Base-by-base conservation (phyloP, 2,113 vertebrate species). In the Chloroceryle aenea region DNA sequence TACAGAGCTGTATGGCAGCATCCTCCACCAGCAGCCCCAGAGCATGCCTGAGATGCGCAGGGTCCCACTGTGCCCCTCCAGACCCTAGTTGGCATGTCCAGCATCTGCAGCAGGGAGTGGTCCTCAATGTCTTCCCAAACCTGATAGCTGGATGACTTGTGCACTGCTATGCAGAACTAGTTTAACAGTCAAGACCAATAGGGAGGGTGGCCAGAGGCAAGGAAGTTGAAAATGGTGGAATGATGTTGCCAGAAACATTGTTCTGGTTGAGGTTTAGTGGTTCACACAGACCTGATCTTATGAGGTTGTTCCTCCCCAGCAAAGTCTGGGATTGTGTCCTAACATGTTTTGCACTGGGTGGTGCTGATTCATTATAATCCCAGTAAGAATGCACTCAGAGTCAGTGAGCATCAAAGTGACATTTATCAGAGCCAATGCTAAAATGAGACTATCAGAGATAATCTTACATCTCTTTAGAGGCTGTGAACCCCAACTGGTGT, bases 31-130 rank as follows among this genome's bases (percentile, higher is more conserved):
- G 32, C 61, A 58, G 45, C 9, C 26, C 23, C 10, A 3, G 13
- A 55, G 4, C 0, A 5, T 2, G 4, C 22, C 40, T 0, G 4
- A 40, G 75, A 23, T 25, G 14, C 1, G 0, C 4, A 11, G 23
- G 19, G 16, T 3, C 10, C 11, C 1, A 0, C 2, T 0, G 12
- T 22, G 16, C 8, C 48, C 38, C 27, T 43, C 62, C 3, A 3
- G 10, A 40, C 43, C 48, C 17, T 20, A 25, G 20, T 11, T 6
- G 2, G 61, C 14, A 23, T 8, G 52, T 29, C 32, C n/a, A 45
- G 77, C 53, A 32, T 9, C 68, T 42, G 53, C 55, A 62, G 63
- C 20, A 8, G 56, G 30, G n/a, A 67, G 47, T 13, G 45, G 12
- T 36, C 4, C 22, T 81, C 40, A 18, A 1, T 4, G 10, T 15